A percentile compares a stretch with the other conserved stretches of the same genome.
Evolutionary conservation across 37 sponge, comb jelly and placozoan species (phyloP).

Genomic region (Lycopodina hypogea): DNA sequence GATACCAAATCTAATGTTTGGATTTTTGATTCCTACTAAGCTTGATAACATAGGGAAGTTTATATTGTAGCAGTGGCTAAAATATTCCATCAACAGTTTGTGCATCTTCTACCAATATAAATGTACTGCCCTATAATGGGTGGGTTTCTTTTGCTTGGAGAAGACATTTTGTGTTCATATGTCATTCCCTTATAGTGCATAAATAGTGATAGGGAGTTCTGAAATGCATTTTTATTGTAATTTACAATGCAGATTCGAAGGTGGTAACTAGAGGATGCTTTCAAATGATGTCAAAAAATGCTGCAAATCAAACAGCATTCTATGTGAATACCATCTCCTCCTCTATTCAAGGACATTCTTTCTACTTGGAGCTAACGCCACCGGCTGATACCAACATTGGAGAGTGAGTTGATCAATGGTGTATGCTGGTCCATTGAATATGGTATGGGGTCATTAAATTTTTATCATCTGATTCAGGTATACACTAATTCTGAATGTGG

Average conservation of each 20-base stretch:
- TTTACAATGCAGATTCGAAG: not conserved
- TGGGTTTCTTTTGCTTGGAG: not conserved
- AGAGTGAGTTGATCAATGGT: constrained; percentile 4
- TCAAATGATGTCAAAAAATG: not conserved
- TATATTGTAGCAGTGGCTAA: too few relatives aligned
- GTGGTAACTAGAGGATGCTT: constrained; percentile 18
- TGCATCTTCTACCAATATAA: not conserved
- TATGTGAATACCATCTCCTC: constrained; percentile 4
- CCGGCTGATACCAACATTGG: constrained; percentile 40
- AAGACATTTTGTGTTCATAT: not conserved
- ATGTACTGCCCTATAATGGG: too few relatives aligned
- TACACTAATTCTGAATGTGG: constrained; percentile 25
- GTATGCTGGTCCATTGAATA: not conserved
- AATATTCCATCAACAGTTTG: not conserved
- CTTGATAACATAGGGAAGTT: not conserved
- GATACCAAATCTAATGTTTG: too few relatives aligned
- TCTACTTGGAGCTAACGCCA: constrained; percentile 31
- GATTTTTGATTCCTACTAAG: too few relatives aligned
- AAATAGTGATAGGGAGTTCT: not conserved
- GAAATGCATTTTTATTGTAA: not conserved
- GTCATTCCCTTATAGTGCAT: not conserved
- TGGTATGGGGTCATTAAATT: not conserved
- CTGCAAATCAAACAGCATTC: not conserved
- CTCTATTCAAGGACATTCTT: not conserved
- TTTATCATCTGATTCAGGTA: constrained; percentile 23